Percentiles rank a stretch among this genome's conserved stretches.
Conservation (phyloP, 2,113 vertebrate species). For the Sinocyclocheilus rhinocerous region DNA sequence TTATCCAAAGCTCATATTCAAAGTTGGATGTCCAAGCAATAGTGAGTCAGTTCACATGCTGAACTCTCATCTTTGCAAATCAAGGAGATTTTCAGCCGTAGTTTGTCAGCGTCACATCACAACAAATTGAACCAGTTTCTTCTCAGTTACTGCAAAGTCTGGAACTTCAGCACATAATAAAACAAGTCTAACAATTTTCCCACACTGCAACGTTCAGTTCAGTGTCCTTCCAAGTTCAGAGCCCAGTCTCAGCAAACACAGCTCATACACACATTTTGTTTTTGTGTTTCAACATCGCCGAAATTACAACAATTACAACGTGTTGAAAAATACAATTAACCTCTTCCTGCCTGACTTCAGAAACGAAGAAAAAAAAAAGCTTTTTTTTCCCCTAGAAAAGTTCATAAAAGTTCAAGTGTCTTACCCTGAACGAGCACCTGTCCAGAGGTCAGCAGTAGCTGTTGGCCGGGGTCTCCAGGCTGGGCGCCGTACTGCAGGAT, state of each 20-base stretch:
- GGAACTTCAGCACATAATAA: not conserved
- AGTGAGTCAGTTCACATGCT: not conserved
- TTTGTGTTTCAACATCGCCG: not conserved
- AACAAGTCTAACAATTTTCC: slow-evolving; percentile 25
- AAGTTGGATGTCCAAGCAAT: too few relatives aligned
- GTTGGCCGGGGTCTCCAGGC: slow-evolving; percentile 81
- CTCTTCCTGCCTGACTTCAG: not conserved
- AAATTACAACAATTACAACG: not conserved
- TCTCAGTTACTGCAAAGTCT: not conserved
- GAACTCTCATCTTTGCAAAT: not conserved
- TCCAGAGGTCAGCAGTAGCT: slow-evolving; percentile 87
- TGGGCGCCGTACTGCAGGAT: slow-evolving; percentile 85
- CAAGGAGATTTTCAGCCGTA: not conserved
- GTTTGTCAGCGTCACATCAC: not conserved
- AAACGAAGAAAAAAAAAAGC: not conserved
- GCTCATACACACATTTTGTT: not conserved
- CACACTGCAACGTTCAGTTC: not conserved
- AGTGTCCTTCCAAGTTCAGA: not conserved
- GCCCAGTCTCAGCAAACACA: not conserved
- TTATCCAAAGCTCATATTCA: not conserved
- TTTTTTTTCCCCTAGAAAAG: not conserved
- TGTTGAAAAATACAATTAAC: not conserved
- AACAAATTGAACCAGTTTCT: not conserved
- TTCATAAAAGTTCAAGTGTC: not conserved
- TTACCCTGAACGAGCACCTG: slow-evolving; percentile 93